Evolutionary conservation across 2,797 vertebrate species (phyloP), one percentile per base, ranked within the genome.

Genomic region (Enteromius afrohamiltoni): DNA sequence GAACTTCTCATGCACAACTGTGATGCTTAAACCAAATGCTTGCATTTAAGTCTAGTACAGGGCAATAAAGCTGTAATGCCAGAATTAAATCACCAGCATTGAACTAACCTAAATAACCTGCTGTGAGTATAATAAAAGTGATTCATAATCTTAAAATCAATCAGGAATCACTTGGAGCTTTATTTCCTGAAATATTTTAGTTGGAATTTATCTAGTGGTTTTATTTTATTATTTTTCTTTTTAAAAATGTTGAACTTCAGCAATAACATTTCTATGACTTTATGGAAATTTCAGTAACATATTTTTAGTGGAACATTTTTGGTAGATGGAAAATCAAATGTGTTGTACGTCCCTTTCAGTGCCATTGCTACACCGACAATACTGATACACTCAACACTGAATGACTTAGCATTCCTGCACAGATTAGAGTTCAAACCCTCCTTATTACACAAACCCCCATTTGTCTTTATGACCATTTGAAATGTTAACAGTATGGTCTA

Each of bases 341-440:
- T 53, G 49, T 58, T 11, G 13, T 62, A 26, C 17, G 3, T 45
- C 37, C 23, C 6, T 45, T 23, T 45, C 1, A 0, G 8, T 45
- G 75, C 14, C 9, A 45, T 62, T 45, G 8, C 55, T 31, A 77
- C 16, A 49, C 8, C 23, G 34, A 60, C 55, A 31, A 11, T 74
- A 21, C 34, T 77, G 40, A 77, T 45, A 9, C n/a, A 13, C 37
- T 77, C 29, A 37, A 16, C 51, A 17, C 0, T 9, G 34, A 71
- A 58, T 75, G 82, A 80, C 68, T 78, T 74, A 78, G 14, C 79
- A 79, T 79, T 80, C 49, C 49, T 81, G 60, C 60, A 10, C 65
- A 84, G 58, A 84, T 84, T 77, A 83, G 37, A 67, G 42, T 42
- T 51, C 23, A 55, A 82, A 23, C 17, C n/a, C 77, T 77, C 55